These are phyloP conservation scores for Oegoconia quadripuncta DNA, from an alignment of 2,888 invertebrate genomes.

Conservation along the genomic window DNA sequence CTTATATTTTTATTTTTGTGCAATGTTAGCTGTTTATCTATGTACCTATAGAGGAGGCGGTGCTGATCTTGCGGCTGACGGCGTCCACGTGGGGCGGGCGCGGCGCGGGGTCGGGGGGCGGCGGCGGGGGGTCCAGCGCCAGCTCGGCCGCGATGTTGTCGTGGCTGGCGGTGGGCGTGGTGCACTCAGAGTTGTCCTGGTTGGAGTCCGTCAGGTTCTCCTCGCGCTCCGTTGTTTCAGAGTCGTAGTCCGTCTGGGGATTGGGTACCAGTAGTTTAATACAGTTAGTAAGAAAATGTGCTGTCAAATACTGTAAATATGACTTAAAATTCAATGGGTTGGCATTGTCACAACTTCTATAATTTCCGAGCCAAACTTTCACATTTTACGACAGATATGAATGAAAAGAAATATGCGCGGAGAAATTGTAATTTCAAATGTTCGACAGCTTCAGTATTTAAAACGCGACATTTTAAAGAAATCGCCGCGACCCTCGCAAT, in stretches of 20 bases:
- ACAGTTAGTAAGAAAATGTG: background rate
- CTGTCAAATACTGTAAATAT: background rate
- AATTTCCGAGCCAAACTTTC: too few species aligned
- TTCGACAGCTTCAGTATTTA: too few species aligned
- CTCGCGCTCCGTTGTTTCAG: slow-evolving; percentile 72
- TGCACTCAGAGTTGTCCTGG: slow-evolving; percentile 76
- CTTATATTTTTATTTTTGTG: too few species aligned
- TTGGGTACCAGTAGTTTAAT: background rate
- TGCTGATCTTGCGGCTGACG: slow-evolving; percentile 55
- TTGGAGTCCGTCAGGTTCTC: slow-evolving; percentile 75
- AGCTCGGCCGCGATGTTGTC: slow-evolving; percentile 70
- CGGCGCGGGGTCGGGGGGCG: slow-evolving; percentile 13
- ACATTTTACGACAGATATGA: too few species aligned
- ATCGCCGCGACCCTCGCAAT: too few species aligned
- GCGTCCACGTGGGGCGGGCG: slow-evolving; percentile 7
- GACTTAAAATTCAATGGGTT: too few species aligned
- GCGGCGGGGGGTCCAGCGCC: slow-evolving; percentile 38
- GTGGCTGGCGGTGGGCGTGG: slow-evolving; percentile 72
- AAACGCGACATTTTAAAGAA: too few species aligned
- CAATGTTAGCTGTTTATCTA: background rate
- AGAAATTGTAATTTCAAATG: too few species aligned
- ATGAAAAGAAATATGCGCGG: too few species aligned
- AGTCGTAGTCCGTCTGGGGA: slow-evolving; percentile 74
- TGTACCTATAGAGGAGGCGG: slow-evolving; percentile 65
- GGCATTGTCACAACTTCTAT: too few species aligned